Base-by-base conservation (phyloP, 2,888 invertebrate species). In the Conops quadrifasciatus region DNA sequence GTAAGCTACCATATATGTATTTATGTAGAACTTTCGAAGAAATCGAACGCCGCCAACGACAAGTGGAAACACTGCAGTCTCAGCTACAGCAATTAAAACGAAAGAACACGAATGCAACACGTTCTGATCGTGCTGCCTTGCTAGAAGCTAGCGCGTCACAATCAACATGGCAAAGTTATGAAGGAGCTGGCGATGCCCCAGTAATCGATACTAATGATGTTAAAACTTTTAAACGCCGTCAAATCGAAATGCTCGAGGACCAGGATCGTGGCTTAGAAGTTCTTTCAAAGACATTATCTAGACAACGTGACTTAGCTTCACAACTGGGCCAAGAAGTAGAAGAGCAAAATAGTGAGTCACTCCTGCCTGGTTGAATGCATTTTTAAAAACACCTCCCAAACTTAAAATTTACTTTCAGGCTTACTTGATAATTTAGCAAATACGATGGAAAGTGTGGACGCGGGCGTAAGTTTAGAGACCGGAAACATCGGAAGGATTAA, bases 231-330 rank as follows among this genome's bases (percentile, higher is more conserved):
- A 87, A 88, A 76, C 83, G 82, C 28, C 88, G 89, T 49, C 91
- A 92, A 79, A 88, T 89, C 56, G 83, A 86, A 76, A 87, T 91
- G 77, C 80, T 92, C 16, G 87, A 88, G 90, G 91, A 92, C 74
- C 94, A 95, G 88, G 92, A 95, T 80, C 86, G 88, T 75, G 94
- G 94, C 0, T 85, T 95, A 36, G 93, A 94, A 72, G 90, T 89
- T 67, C 86, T 94, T 60, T 91, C 92, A 0, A 89, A 91, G 81
- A 91, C 93, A 5, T 91, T 94, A 71, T 88, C 90, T 0, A 87
- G 93, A 7, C 94, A 94, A 81, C 93, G 93, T 79, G 87, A 91
- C 77, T 90, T 94, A 79, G 94, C 94, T 9, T 86, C 90, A 62
- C 91, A 90, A 63, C 91, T 95, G 76, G 90, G 91, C 15, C 88